phyloP scores from a whole-genome alignment of 2,113 vertebrate species.

The Paraplagusia blochii region DNA sequence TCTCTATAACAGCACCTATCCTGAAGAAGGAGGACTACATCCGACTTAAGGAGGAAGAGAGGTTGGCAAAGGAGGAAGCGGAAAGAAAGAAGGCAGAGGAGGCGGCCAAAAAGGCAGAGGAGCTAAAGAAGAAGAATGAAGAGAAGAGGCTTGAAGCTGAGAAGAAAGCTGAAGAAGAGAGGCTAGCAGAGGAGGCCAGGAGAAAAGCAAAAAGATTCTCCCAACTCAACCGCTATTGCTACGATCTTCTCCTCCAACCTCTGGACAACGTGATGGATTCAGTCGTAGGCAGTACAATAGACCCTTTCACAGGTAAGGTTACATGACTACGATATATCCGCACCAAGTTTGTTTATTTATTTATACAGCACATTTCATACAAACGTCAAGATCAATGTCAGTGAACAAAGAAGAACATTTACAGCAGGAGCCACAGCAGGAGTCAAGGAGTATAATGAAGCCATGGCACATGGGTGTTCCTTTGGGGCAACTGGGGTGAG shows the following conservation, averaged over 20 bases:
- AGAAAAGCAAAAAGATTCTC: slow-evolving; percentile 48
- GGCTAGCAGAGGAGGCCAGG: slow-evolving; percentile 57
- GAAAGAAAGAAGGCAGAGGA: slow-evolving; percentile 68
- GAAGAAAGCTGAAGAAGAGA: slow-evolving; percentile 66
- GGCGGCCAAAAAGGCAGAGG: slow-evolving; percentile 62
- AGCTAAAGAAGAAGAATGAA: slow-evolving; percentile 71
- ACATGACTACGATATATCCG: not conserved
- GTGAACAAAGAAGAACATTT: too few relatives aligned
- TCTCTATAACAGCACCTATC: slow-evolving; percentile 64
- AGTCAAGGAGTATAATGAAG: too few relatives aligned
- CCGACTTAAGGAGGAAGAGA: slow-evolving; percentile 60
- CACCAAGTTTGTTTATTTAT: too few relatives aligned
- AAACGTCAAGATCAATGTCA: too few relatives aligned
- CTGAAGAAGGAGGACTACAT: slow-evolving; percentile 65
- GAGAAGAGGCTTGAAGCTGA: slow-evolving; percentile 60
- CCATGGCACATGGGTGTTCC: too few relatives aligned
- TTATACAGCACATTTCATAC: too few relatives aligned
- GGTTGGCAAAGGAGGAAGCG: slow-evolving; percentile 62
- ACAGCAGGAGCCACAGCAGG: too few relatives aligned
- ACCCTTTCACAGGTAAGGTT: slow-evolving; percentile 82
- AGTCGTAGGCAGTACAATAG: slow-evolving; percentile 71
- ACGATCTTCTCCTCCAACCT: slow-evolving; percentile 61
- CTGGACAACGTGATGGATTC: slow-evolving; percentile 69
- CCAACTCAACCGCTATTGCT: slow-evolving; percentile 41
- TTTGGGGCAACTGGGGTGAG: too few relatives aligned